Conservation (phyloP, 1,140 invertebrate species). For the Magallana ariakensis region DNA sequence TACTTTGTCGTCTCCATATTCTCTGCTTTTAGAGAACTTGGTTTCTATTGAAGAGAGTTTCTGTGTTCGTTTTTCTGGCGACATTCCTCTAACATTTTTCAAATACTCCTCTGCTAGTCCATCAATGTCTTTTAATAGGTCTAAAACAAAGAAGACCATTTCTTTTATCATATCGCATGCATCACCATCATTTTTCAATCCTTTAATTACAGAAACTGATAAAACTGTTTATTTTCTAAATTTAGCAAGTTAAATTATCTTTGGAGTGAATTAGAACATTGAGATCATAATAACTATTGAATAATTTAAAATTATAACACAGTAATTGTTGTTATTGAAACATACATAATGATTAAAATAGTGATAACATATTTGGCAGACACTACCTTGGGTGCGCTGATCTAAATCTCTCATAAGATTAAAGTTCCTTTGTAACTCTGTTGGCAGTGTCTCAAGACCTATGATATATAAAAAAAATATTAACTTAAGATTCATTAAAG, state of each 20-base stretch:
- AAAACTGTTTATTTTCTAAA: too few species aligned
- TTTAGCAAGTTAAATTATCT: too few species aligned
- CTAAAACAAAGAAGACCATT: constrained; percentile 78
- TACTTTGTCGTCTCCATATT: constrained; percentile 96
- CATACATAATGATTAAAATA: too few species aligned
- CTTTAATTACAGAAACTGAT: too few species aligned
- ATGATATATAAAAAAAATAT: constrained; percentile 64
- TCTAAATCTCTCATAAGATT: constrained; percentile 97
- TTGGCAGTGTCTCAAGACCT: constrained; percentile 95
- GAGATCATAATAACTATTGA: too few species aligned
- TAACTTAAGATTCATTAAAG: too few species aligned
- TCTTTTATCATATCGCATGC: too few species aligned
- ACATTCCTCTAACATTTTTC: constrained; percentile 83
- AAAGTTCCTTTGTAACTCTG: constrained; percentile 96
- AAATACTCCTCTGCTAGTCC: constrained; percentile 91
- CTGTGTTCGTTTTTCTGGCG: constrained; percentile 89
- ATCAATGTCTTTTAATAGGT: constrained; percentile 94
- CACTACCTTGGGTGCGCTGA: constrained; percentile 86
- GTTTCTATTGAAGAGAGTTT: constrained; percentile 88
- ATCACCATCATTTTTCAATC: too few species aligned
- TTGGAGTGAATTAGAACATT: too few species aligned
- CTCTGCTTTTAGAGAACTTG: constrained; percentile 77
- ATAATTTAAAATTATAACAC: too few species aligned
- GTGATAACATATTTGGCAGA: neutral
- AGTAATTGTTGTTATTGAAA: too few species aligned